phyloP scores from a whole-genome alignment of 1,140 invertebrate genomes.

The Rhopalosiphum maidis region DNA sequence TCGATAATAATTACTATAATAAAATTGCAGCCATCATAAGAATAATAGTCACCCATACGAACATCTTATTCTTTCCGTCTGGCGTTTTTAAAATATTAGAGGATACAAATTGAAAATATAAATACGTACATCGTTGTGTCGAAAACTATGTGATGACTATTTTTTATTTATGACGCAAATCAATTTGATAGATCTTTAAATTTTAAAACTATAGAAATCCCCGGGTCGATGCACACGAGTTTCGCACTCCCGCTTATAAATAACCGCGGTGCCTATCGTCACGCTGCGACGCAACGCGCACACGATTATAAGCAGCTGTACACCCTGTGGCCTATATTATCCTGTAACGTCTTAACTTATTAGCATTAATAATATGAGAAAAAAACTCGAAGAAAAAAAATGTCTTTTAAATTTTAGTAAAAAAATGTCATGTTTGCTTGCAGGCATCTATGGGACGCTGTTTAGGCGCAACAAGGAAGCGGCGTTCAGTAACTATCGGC shows the following conservation, averaged over 20 bases:
- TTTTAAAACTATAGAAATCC: neutral
- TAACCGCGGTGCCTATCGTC: neutral
- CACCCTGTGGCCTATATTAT: neutral
- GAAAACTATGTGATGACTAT: no score
- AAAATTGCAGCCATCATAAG: no score
- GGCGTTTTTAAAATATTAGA: no score
- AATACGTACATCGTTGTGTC: no score
- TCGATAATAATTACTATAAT: no score
- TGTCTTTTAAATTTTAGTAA: no score
- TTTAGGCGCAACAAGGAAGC: slow-evolving; percentile 93
- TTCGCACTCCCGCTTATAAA: neutral
- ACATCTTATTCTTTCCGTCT: no score
- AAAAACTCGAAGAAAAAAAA: no score
- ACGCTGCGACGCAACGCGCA: no score
- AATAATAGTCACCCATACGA: no score
- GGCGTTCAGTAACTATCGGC: slow-evolving; percentile 93
- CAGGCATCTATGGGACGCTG: slow-evolving; percentile 89
- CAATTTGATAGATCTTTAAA: neutral
- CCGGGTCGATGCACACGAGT: neutral
- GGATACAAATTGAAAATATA: neutral
- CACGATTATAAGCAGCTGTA: neutral
- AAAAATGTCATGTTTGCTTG: slow-evolving; percentile 59
- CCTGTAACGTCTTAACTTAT: neutral
- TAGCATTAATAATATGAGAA: no score
- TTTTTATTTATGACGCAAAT: neutral